phyloP scores from a whole-genome alignment of 2,888 invertebrate genomes.

The Tetanocera ferruginea region DNA sequence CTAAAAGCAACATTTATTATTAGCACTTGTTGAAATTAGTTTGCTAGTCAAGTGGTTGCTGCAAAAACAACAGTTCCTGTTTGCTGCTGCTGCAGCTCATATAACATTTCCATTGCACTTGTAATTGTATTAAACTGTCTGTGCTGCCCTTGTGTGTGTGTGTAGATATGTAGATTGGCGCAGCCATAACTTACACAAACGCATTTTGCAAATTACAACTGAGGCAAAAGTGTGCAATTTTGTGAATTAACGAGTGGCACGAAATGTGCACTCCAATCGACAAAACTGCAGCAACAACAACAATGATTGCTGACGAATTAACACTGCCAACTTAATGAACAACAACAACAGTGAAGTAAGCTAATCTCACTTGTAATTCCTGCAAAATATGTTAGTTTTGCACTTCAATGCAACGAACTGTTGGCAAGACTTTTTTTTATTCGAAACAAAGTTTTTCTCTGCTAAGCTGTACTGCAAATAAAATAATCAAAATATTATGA shows the following conservation, averaged over 20 bases:
- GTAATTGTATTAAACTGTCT: neutral
- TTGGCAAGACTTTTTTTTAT: too few species aligned
- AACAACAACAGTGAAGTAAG: neutral
- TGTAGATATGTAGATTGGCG: neutral
- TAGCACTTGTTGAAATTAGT: conserved; percentile 32
- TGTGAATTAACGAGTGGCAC: neutral
- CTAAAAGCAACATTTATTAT: conserved; percentile 28
- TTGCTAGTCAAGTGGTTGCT: conserved; percentile 38
- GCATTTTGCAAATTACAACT: neutral
- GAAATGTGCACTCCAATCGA: neutral
- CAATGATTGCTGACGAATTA: neutral
- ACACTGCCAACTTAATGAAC: neutral
- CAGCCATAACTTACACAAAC: conserved; percentile 7
- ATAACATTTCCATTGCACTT: neutral
- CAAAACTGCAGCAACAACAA: neutral
- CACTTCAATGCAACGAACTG: too few species aligned
- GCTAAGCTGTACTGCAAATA: too few species aligned
- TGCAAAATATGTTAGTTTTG: too few species aligned
- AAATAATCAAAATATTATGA: too few species aligned
- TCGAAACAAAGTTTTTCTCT: too few species aligned
- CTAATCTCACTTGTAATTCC: too few species aligned
- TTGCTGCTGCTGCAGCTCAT: too few species aligned
- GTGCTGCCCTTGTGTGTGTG: neutral
- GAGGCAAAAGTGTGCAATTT: neutral
- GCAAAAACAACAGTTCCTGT: conserved; percentile 6